Evolutionary conservation across 2,888 invertebrate genomes (phyloP).

Genomic region (Stenoptilia bipunctidactyla): DNA sequence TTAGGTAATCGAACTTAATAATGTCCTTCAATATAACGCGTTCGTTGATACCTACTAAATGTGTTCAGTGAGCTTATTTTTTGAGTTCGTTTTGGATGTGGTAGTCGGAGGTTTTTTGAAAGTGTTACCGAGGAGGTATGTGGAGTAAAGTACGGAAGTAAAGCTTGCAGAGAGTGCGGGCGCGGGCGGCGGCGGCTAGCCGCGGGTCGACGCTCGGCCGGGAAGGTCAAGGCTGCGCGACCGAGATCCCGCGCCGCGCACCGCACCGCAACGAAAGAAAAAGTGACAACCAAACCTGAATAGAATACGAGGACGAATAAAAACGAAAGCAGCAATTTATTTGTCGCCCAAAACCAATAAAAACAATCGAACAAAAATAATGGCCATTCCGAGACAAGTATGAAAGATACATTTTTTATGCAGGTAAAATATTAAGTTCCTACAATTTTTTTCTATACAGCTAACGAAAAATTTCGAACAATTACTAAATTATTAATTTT

Average conservation of each 20-base stretch:
- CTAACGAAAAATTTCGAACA: too few relatives aligned
- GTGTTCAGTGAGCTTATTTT: too few relatives aligned
- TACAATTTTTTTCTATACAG: too few relatives aligned
- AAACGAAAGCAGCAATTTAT: conserved; percentile 69
- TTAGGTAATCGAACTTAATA: too few relatives aligned
- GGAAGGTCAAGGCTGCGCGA: conserved; percentile 63
- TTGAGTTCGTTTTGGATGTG: too few relatives aligned
- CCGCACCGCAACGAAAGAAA: conserved; percentile 56
- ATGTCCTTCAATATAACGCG: too few relatives aligned
- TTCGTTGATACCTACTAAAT: too few relatives aligned
- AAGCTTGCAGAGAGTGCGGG: conserved; percentile 2
- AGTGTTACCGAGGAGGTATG: too few relatives aligned
- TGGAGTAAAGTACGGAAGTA: conserved; percentile 23
- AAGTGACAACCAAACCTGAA: conserved; percentile 69
- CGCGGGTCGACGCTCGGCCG: conserved; percentile 56
- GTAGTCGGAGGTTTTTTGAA: too few relatives aligned
- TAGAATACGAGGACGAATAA: conserved; percentile 65
- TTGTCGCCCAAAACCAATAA: conserved; percentile 1
- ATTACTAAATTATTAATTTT: too few relatives aligned
- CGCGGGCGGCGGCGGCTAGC: conserved; percentile 19
- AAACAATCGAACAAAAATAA: not conserved
- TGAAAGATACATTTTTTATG: too few relatives aligned
- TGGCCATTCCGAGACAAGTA: not conserved
- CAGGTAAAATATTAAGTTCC: too few relatives aligned
- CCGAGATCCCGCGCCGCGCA: conserved; percentile 37